phyloP scores from a whole-genome alignment of 2,113 vertebrate genomes.

The Brienomyrus longianalis region DNA sequence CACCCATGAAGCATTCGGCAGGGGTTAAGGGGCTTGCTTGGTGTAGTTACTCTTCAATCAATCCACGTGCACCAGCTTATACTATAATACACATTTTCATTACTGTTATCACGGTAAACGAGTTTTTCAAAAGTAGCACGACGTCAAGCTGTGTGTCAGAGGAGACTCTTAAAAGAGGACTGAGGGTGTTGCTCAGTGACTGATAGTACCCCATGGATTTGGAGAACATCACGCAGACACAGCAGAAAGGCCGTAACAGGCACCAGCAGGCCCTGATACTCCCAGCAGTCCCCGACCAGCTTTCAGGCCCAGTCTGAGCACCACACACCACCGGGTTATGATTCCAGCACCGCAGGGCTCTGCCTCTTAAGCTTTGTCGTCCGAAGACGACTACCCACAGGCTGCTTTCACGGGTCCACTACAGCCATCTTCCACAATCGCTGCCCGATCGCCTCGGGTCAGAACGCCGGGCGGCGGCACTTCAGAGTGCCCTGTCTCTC shows the following conservation, averaged over 20 bases:
- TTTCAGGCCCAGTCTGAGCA: not conserved
- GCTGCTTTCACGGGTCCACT: conserved; percentile 10
- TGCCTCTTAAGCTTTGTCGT: not conserved
- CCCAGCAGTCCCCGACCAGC: not conserved
- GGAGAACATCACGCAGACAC: not conserved
- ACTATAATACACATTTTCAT: not conserved
- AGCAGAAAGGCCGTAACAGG: not conserved
- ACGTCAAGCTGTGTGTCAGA: not conserved
- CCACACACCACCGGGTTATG: not conserved
- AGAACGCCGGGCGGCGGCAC: not conserved
- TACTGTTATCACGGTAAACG: not conserved
- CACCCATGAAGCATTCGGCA: not conserved
- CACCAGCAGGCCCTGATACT: not conserved
- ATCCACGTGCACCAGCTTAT: not conserved
- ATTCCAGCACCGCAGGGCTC: not conserved
- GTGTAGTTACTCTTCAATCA: no score
- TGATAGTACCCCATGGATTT: not conserved
- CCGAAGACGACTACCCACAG: not conserved
- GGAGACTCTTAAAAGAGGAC: not conserved
- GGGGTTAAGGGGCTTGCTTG: not conserved
- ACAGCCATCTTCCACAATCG: conserved; percentile 16
- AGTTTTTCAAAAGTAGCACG: not conserved
- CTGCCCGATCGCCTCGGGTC: not conserved
- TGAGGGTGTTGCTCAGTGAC: not conserved
- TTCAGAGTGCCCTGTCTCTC: not conserved